Conservation (phyloP, 2,888 invertebrate genomes). For the Dione vanillae region DNA sequence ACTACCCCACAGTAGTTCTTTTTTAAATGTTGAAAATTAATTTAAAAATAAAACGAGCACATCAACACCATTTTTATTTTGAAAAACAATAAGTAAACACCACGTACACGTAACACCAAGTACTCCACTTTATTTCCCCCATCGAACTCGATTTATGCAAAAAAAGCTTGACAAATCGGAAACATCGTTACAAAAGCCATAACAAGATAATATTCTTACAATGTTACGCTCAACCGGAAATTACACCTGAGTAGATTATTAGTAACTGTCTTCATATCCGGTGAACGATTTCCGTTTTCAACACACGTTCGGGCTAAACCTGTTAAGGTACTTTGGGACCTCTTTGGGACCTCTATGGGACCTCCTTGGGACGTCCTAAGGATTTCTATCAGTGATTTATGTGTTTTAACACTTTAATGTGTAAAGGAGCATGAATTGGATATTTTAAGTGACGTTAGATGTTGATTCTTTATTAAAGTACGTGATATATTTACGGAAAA, state of each 20-base stretch:
- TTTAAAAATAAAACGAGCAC: too few species aligned
- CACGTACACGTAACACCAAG: too few species aligned
- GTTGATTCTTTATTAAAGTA: background rate
- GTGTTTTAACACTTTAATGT: slow-evolving; percentile 15
- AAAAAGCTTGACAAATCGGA: too few species aligned
- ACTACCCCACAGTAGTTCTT: too few species aligned
- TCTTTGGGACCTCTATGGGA: background rate
- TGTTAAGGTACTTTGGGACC: background rate
- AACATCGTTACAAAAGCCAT: too few species aligned
- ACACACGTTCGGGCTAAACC: slow-evolving; percentile 2
- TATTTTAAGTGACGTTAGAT: background rate
- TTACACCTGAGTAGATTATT: slow-evolving; percentile 56
- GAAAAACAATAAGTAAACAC: too few species aligned
- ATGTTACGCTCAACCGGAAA: slow-evolving; percentile 52
- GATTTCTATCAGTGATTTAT: slow-evolving; percentile 16
- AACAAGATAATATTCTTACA: background rate
- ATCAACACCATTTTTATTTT: too few species aligned
- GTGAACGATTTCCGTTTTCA: slow-evolving; percentile 10
- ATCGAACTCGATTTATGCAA: too few species aligned
- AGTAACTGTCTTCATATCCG: slow-evolving; percentile 38
- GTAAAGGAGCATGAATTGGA: background rate
- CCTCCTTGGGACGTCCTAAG: too few species aligned
- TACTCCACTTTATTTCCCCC: too few species aligned
- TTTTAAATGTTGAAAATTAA: too few species aligned
- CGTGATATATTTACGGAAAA: too few species aligned